A percentile compares a stretch with the other conserved stretches of the same genome.
Evolutionary conservation across 2,797 vertebrate genomes (phyloP).

Genomic region (Oreochromis grahami): DNA sequence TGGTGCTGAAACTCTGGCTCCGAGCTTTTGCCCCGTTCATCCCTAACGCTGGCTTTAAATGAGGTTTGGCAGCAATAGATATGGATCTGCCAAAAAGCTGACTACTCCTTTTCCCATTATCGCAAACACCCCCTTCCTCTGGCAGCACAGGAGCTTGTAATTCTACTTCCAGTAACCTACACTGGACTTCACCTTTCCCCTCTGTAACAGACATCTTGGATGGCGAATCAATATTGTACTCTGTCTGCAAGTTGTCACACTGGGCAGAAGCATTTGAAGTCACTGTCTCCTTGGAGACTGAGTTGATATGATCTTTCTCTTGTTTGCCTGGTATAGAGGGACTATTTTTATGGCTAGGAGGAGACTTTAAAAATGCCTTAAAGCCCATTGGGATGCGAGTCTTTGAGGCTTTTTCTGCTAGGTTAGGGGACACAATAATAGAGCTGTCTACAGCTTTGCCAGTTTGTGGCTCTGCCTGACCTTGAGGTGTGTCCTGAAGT

Average conservation of each 20-base stretch:
- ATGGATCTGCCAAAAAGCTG: conserved; percentile 81
- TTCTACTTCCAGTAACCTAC: conserved; percentile 39
- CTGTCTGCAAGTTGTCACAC: conserved; percentile 53
- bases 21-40: conserved; percentile 94
- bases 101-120: conserved; percentile 73
- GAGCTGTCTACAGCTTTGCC: conserved; percentile 58
- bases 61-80: conserved; percentile 83
- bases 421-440: conserved; percentile 47
- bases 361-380: conserved; percentile 85
- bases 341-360: conserved; percentile 79
- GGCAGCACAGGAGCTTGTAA: conserved; percentile 30
- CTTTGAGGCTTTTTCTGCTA: conserved; percentile 77
- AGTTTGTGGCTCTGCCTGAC: conserved; percentile 59
- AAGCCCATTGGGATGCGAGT: conserved; percentile 85
- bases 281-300: conserved; percentile 80
- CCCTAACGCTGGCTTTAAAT: conserved; percentile 87
- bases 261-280: conserved; percentile 57
- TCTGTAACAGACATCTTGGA: conserved; percentile 41
- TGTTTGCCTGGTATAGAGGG: conserved; percentile 83
- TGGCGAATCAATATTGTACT: conserved; percentile 31
- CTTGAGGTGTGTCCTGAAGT: conserved; percentile 57
- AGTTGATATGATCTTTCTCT: conserved; percentile 89
- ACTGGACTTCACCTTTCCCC: conserved; percentile 44
- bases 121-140: conserved; percentile 41
- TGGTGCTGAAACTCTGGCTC: conserved; percentile 88